A percentile compares a stretch with the other conserved stretches of the same genome.
These are phyloP conservation scores for Drosophila nigritarsus DNA, from an alignment of 2,888 invertebrate species.

Conservation along the genomic window DNA sequence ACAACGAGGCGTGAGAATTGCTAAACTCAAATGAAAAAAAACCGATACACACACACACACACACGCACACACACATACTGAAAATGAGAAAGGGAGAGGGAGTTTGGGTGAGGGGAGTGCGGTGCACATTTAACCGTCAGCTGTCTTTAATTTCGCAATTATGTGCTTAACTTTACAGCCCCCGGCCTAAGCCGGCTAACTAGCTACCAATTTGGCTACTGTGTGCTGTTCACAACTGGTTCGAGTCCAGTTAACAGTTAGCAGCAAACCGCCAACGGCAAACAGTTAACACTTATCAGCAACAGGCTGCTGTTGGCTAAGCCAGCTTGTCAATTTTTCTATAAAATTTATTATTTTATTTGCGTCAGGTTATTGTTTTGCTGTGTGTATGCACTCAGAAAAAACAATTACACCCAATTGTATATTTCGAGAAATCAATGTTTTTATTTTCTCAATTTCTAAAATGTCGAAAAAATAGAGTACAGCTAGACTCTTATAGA, in stretches of 20 bases:
- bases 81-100: background rate
- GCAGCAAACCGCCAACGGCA: background rate
- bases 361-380: constrained; percentile 66
- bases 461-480: background rate
- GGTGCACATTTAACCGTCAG: constrained; percentile 28
- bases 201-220: constrained; percentile 78
- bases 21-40: constrained; percentile 16
- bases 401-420: background rate
- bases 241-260: constrained; percentile 33
- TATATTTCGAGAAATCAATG: background rate
- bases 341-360: constrained; percentile 80
- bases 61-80: background rate
- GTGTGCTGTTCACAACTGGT: constrained; percentile 48
- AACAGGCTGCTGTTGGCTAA: constrained; percentile 73
- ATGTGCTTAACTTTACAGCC: constrained; percentile 78
- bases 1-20: constrained; percentile 57
- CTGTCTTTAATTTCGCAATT: constrained; percentile 78
- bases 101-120: background rate
- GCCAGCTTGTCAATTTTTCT: constrained; percentile 79
- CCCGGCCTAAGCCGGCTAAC: constrained; percentile 59
- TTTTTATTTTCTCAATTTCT: background rate
- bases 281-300: constrained; percentile 37
- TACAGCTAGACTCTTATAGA: too few relatives aligned
- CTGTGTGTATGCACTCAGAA: background rate
- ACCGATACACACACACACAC: background rate